phyloP scores from a whole-genome alignment of 1,140 invertebrate genomes.

The Heliconius nattereri region DNA sequence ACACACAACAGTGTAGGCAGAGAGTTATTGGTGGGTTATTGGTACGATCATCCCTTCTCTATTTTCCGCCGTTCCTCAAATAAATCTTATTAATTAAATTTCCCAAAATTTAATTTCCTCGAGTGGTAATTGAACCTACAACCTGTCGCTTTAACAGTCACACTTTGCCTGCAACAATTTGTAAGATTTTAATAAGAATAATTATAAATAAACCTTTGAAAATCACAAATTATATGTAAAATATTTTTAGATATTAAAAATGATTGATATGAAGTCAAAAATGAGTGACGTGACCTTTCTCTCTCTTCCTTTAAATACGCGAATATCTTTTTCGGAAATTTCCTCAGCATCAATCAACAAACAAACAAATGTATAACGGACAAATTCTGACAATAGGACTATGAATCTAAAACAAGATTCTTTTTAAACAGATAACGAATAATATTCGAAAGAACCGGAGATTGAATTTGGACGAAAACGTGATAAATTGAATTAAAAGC shows the following conservation, averaged over 20 bases:
- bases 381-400: conserved; percentile 20
- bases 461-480: not conserved
- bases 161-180: no score
- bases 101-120: no score
- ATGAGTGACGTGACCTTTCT: conserved; percentile 7
- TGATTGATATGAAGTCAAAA: conserved; percentile 32
- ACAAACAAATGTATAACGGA: conserved; percentile 15
- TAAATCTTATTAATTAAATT: no score
- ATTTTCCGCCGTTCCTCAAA: no score
- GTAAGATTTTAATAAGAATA: no score
- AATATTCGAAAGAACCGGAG: not conserved
- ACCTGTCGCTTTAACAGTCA: no score
- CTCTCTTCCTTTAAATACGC: not conserved
- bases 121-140: no score
- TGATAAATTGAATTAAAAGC: conserved; percentile 4
- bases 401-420: conserved; percentile 6
- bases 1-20: no score
- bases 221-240: no score
- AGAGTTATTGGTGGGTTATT: no score
- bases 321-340: conserved; percentile 19
- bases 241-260: not conserved
- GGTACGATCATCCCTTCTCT: no score
- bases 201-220: no score
- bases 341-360: conserved; percentile 30
- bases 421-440: conserved; percentile 1